Evolutionary conservation across 64 coral and sea anemone species (phyloP), one percentile per base, ranked within the genome.

Genomic region (Stichodactyla mertensii): DNA sequence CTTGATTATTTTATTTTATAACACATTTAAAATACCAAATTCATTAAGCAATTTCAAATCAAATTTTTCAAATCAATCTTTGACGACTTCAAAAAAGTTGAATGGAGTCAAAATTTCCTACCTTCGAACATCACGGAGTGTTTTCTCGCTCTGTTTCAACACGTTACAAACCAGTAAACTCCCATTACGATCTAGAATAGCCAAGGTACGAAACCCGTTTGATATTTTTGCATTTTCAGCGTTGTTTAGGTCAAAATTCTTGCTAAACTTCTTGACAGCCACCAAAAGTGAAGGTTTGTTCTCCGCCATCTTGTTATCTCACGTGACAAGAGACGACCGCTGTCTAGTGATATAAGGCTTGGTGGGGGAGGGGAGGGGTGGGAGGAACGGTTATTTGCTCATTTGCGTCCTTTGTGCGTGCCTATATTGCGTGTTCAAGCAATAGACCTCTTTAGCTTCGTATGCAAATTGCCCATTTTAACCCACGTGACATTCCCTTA

Each of bases 221-320:
- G 83, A 85, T 56, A 85, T 64, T 60, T 85, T 85, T 14, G 83
- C 53, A 36, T 10, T 16, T 22, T n/a, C 23, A 61, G 56, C 56
- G 51, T 58, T 3, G 16, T 61, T 58, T 31, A 85, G 45, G 55
- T 59, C 27, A 14, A 85, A 61, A 61, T 36, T 85, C 13, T 85
- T 59, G 7, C 23, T 85, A 4, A 85, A 62, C 54, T 85, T 85
- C n/a, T 85, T 85, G 55, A 85, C 56, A 64, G 83, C 56, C 15
- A 85, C 83, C 7, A 85, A 16, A 85, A 85, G 60, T 55, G 78
- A 81, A 20, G 31, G 51, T 16, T 55, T 85, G 55, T 36, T 60
- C 27, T 85, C 83, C 83, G 83, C 83, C 83, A 85, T 85, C 56
- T 85, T 85, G 83, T 85, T 85, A 85, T 85, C 60, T 85, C 83